Conservation (phyloP, 1,140 invertebrate species). For the Atta cephalotes region DNA sequence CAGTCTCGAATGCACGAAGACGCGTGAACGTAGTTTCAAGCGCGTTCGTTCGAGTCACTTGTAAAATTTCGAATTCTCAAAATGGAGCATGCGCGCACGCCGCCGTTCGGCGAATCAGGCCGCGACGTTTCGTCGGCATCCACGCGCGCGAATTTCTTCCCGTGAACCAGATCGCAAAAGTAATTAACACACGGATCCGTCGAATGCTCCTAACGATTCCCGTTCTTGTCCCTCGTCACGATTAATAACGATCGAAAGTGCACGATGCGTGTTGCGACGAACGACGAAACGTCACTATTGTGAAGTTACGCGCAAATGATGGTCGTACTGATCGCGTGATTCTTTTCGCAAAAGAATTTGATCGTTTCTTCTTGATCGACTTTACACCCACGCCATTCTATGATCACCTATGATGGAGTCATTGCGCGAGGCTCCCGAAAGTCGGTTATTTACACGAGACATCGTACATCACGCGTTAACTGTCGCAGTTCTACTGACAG, state of each 20-base stretch:
- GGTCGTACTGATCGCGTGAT: background rate
- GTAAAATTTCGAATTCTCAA: conserved; percentile 2
- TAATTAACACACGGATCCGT: background rate
- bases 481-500: background rate
- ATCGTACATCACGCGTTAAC: background rate
- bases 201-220: background rate
- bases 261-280: background rate
- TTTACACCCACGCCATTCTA: background rate
- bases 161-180: background rate
- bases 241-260: no score
- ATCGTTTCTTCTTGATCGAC: background rate
- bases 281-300: background rate
- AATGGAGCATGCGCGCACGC: conserved; percentile 15
- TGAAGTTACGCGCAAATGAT: background rate
- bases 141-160: background rate
- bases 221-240: background rate
- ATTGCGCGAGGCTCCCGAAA: background rate
- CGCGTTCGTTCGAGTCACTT: background rate
- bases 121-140: background rate
- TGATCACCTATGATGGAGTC: background rate
- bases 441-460: background rate
- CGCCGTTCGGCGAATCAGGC: background rate
- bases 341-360: background rate
- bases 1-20: background rate
- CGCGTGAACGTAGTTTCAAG: background rate